These are phyloP conservation scores for Nesidiocoris tenuis DNA, from an alignment of 2,888 invertebrate species.

Conservation along the genomic window DNA sequence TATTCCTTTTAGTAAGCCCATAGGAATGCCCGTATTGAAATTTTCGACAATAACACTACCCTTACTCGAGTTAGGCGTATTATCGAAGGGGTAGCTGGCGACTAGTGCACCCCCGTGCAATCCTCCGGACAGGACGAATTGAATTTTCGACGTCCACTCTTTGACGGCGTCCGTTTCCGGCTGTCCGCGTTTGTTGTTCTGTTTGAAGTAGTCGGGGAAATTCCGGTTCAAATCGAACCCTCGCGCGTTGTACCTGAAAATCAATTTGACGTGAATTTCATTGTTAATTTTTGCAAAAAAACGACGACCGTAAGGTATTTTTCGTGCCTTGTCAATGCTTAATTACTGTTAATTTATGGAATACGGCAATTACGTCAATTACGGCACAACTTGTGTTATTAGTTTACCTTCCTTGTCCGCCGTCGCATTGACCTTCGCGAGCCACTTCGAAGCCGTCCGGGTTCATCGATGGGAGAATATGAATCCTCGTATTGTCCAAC, in stretches of 20 bases:
- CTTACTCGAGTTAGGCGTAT: constrained; percentile 91
- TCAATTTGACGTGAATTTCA: neutral
- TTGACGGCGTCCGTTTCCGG: constrained; percentile 94
- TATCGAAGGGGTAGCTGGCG: constrained; percentile 96
- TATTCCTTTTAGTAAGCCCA: too few relatives aligned
- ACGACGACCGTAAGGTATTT: too few relatives aligned
- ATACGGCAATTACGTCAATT: too few relatives aligned
- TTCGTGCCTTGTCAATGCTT: too few relatives aligned
- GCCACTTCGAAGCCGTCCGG: constrained; percentile 96
- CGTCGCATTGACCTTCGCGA: constrained; percentile 83
- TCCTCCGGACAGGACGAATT: constrained; percentile 91
- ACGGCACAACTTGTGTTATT: too few relatives aligned
- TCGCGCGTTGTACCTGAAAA: constrained; percentile 71
- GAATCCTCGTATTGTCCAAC: constrained; percentile 91
- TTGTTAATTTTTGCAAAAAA: too few relatives aligned
- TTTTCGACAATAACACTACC: too few relatives aligned
- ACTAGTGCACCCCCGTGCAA: constrained; percentile 94
- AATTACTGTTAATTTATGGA: too few relatives aligned
- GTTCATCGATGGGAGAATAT: constrained; percentile 97
- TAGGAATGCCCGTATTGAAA: too few relatives aligned
- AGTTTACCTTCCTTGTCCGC: constrained; percentile 71
- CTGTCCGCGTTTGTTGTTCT: constrained; percentile 81
- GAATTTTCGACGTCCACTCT: constrained; percentile 89
- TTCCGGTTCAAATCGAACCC: constrained; percentile 92
- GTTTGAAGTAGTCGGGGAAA: constrained; percentile 92